phyloP scores from a whole-genome alignment of 2,888 invertebrate species.

The Tryphoninae sp. region DNA sequence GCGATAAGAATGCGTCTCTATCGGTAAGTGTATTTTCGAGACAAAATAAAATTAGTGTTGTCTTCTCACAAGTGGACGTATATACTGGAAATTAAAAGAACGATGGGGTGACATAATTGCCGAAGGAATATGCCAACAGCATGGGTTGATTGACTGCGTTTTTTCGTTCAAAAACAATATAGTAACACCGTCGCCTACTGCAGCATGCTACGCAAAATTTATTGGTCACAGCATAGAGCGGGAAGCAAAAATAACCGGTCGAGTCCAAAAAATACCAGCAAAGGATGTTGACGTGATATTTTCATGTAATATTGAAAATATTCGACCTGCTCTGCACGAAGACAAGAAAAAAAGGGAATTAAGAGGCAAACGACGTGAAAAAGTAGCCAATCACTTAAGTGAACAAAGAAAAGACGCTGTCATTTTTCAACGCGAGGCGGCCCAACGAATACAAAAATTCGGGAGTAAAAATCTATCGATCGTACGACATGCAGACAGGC shows the following conservation, averaged over 20 bases:
- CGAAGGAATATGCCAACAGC: conserved; percentile 59
- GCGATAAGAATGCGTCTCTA: neutral
- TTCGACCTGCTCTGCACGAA: conserved; percentile 32
- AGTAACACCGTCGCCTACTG: conserved; percentile 48
- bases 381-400: conserved; percentile 51
- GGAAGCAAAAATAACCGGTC: conserved; percentile 54
- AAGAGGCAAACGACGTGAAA: conserved; percentile 49
- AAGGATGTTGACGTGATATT: conserved; percentile 55
- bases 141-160: conserved; percentile 40
- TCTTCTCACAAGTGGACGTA: conserved; percentile 46
- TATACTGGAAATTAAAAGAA: conserved; percentile 58
- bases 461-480: conserved; percentile 21
- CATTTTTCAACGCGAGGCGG: conserved; percentile 26
- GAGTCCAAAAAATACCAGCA: conserved; percentile 37
- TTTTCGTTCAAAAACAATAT: conserved; percentile 62
- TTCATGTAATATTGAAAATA: conserved; percentile 51
- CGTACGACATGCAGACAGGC: conserved; percentile 11
- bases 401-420: conserved; percentile 47
- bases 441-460: conserved; percentile 26
- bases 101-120: conserved; percentile 57
- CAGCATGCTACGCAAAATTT: conserved; percentile 54
- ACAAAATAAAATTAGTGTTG: conserved; percentile 48
- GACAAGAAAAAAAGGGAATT: conserved; percentile 54
- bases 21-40: conserved; percentile 32
- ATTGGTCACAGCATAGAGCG: conserved; percentile 58